Evolutionary conservation across 2,113 vertebrate species (phyloP).

Genomic region (Pan troglodytes): NHGRI_mPanTro3-v2.1_pri NC_072411.2:113955001-113955500

Average conservation of each 20-base stretch:
- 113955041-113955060: not conserved
- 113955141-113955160: not conserved
- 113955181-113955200: not conserved
- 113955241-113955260: not conserved
- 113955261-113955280: not conserved
- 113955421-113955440: slow-evolving; percentile 96
- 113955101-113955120: not conserved
- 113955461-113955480: slow-evolving; percentile 96
- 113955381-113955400: slow-evolving; percentile 99
- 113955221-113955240: not conserved
- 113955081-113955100: not conserved
- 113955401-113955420: slow-evolving; percentile 98
- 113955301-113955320: not conserved
- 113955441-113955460: slow-evolving; percentile 99
- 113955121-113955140: not conserved
- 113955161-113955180: not conserved
- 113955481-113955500: slow-evolving; percentile 99
- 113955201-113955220: not conserved
- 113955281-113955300: not conserved
- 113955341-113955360: not conserved
- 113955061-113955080: not conserved
- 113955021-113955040: not conserved
- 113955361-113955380: not conserved
- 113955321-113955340: not conserved
- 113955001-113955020: not conserved